Evolutionary conservation across 2,888 invertebrate species (phyloP).

Genomic region (Lithophane socia): DNA sequence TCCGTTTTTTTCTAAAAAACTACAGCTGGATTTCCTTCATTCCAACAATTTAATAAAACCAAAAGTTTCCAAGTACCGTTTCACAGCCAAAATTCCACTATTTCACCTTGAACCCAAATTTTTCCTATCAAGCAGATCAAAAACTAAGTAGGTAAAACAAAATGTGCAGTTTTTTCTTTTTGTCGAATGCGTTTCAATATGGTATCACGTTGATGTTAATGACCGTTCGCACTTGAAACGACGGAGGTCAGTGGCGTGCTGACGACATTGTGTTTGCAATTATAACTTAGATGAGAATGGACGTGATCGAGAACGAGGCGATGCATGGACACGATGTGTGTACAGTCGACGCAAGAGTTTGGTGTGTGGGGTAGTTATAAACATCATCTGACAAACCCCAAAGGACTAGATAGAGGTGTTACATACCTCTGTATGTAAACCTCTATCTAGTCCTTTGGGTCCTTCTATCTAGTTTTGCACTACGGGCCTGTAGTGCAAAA

Average conservation of each 20-base stretch:
- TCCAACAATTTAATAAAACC: not conserved
- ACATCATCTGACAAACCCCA: not conserved
- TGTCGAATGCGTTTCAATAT: constrained; percentile 65
- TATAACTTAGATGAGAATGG: constrained; percentile 77
- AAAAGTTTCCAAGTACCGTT: not conserved
- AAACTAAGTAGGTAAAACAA: constrained; percentile 40
- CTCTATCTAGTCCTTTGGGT: too few species aligned
- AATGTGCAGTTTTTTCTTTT: constrained; percentile 45
- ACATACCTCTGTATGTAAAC: too few species aligned
- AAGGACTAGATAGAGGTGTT: not conserved
- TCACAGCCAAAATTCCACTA: not conserved
- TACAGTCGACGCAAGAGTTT: not conserved
- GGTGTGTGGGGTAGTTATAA: not conserved
- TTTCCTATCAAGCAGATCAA: constrained; percentile 32
- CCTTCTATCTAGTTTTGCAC: too few species aligned
- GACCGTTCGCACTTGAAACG: constrained; percentile 86
- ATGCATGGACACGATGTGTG: constrained; percentile 20
- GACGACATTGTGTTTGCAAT: constrained; percentile 83
- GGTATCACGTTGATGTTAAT: constrained; percentile 71
- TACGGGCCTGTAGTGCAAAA: not conserved
- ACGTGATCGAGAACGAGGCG: constrained; percentile 42
- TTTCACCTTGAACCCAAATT: constrained; percentile 52
- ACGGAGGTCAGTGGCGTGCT: constrained; percentile 83
- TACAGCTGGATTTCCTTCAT: not conserved
- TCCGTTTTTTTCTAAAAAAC: not conserved